Evolutionary conservation across 2,888 invertebrate species (phyloP).

Genomic region (Eilema sororculum): DNA sequence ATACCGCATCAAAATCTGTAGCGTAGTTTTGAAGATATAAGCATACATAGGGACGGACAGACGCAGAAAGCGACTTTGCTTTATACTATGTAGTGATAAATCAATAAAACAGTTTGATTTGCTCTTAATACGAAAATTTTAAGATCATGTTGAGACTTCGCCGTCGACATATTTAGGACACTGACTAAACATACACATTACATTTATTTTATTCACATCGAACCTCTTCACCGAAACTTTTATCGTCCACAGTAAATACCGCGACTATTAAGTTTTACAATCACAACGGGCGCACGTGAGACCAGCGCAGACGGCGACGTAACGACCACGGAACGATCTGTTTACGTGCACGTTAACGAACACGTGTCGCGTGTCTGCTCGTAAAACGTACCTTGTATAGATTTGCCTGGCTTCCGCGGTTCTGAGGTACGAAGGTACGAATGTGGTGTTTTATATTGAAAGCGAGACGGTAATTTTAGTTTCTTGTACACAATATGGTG

Average conservation of each 20-base stretch:
- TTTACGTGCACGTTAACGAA: constrained; percentile 64
- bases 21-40: too few species aligned
- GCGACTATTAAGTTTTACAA: constrained; percentile 54
- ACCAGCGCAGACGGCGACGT: constrained; percentile 40
- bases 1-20: too few species aligned
- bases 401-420: constrained; percentile 40
- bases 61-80: too few species aligned
- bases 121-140: too few species aligned
- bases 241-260: constrained; percentile 44
- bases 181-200: too few species aligned
- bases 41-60: too few species aligned
- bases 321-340: constrained; percentile 60
- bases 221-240: constrained; percentile 32
- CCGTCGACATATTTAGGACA: too few species aligned
- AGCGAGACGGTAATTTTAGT: background rate
- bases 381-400: constrained; percentile 60
- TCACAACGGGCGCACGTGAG: constrained; percentile 41
- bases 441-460: background rate
- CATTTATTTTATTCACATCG: constrained; percentile 14
- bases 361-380: constrained; percentile 55
- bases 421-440: constrained; percentile 11
- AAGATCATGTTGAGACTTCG: too few species aligned
- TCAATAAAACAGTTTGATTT: too few species aligned
- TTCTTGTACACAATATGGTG: too few species aligned
- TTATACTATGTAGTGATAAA: too few species aligned